Conservation (phyloP, 2,888 invertebrate species). For the Xylota segnis region DNA sequence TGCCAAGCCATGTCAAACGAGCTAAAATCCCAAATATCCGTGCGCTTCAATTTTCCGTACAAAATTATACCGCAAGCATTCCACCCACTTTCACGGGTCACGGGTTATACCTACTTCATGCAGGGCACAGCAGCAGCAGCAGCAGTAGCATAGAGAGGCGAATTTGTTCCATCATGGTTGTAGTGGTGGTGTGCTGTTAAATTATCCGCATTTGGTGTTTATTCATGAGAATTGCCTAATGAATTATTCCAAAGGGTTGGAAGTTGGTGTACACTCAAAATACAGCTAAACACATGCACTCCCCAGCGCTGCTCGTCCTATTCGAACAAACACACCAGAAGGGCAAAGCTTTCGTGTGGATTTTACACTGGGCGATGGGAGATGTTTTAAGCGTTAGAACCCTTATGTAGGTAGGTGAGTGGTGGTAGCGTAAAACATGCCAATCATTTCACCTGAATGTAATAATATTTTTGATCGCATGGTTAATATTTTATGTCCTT, state of each 20-base stretch:
- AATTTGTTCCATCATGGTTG: conserved; percentile 6
- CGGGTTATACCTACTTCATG: conserved; percentile 16
- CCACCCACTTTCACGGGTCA: conserved; percentile 42
- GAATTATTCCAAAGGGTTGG: conserved; percentile 71
- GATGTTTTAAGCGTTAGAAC: conserved; percentile 48
- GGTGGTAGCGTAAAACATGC: conserved; percentile 7
- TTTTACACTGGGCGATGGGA: conserved; percentile 3
- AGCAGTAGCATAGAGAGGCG: conserved; percentile 26
- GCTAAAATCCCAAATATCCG: conserved; percentile 43
- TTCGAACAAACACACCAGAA: conserved; percentile 36
- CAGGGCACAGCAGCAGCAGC: conserved; percentile 4
- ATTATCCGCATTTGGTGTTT: conserved; percentile 75
- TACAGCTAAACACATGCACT: conserved; percentile 56
- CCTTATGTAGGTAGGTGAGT: conserved; percentile 4
- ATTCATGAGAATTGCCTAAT: conserved; percentile 76
- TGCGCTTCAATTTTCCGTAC: conserved; percentile 38
- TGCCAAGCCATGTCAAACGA: conserved; percentile 37
- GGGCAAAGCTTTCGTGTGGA: conserved; percentile 32
- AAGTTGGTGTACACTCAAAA: conserved; percentile 29
- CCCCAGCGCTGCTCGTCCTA: conserved; percentile 7
- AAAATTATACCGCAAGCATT: conserved; percentile 33
- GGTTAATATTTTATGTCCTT: conserved; percentile 70
- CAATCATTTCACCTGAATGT: conserved; percentile 63
- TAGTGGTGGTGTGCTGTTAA: conserved; percentile 50
- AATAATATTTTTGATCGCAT: conserved; percentile 74